Conservation (phyloP, 2,797 vertebrate genomes). For the Centroberyx gerrardi region DNA sequence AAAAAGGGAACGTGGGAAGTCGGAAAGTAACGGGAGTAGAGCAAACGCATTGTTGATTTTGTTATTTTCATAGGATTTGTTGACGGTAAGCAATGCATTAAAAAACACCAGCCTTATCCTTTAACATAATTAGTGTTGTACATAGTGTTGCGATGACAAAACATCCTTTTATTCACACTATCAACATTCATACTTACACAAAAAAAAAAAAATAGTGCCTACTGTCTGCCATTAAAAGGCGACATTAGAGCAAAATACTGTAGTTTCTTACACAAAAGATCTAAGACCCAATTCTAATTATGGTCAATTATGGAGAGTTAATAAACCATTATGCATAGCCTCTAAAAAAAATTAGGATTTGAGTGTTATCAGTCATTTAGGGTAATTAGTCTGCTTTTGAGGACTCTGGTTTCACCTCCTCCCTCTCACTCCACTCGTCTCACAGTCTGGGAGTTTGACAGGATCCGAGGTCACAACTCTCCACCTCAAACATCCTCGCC, state of each 20-base stretch:
- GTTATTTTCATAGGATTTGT: too few species aligned
- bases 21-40: too few species aligned
- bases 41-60: too few species aligned
- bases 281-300: conserved; percentile 67
- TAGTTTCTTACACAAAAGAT: conserved; percentile 63
- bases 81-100: too few species aligned
- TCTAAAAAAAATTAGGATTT: conserved; percentile 69
- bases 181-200: conserved; percentile 17
- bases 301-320: conserved; percentile 73
- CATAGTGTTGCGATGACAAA: conserved; percentile 5
- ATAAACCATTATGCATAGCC: conserved; percentile 72
- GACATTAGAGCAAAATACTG: conserved; percentile 45
- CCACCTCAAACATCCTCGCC: conserved; percentile 42
- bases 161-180: not conserved
- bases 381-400: conserved; percentile 76
- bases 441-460: conserved; percentile 19
- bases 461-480: conserved; percentile 43
- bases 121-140: not conserved
- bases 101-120: too few species aligned
- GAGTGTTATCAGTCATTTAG: conserved; percentile 71
- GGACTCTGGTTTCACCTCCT: conserved; percentile 51
- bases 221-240: conserved; percentile 48
- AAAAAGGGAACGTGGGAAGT: too few species aligned
- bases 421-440: conserved; percentile 36
- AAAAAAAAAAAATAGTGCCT: conserved; percentile 34